Evolutionary conservation across 2,113 vertebrate species (phyloP).

Genomic region (Capreolus pygargus): DNA sequence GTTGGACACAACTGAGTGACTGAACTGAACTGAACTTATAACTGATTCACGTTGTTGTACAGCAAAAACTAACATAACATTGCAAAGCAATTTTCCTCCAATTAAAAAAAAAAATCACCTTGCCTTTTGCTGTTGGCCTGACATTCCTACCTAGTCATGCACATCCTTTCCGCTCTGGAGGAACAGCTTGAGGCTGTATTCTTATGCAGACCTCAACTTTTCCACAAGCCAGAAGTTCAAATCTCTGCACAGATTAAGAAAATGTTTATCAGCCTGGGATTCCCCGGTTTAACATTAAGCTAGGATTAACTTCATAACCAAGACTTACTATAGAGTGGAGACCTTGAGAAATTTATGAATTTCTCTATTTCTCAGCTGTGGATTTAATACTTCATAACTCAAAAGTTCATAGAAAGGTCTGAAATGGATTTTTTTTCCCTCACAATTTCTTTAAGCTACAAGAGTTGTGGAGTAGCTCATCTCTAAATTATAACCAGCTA

Average conservation of each 20-base stretch:
- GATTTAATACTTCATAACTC: not conserved
- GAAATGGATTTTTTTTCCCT: not conserved
- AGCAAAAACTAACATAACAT: not conserved
- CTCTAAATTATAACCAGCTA: not conserved
- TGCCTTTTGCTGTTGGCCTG: not conserved
- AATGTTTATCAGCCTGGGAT: not conserved
- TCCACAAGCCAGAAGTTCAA: not conserved
- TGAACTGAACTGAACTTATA: not conserved
- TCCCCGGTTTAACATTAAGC: not conserved
- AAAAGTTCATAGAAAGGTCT: not conserved
- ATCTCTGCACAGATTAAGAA: not conserved
- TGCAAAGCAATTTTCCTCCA: not conserved
- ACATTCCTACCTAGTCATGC: not conserved
- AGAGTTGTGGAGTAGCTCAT: not conserved
- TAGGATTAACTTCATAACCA: not conserved
- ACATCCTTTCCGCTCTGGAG: not conserved
- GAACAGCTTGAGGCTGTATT: not conserved
- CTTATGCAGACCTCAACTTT: not conserved
- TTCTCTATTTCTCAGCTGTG: not conserved
- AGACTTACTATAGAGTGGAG: not conserved
- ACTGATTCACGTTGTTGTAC: not conserved
- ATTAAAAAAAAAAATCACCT: not conserved
- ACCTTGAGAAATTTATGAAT: not conserved
- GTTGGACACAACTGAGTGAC: rapidly evolving
- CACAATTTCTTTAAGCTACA: not conserved